Evolutionary conservation across 1,140 invertebrate species (phyloP), one percentile per base, ranked within the genome.

Genomic region (Bursaphelenchus mucronatus): DNA sequence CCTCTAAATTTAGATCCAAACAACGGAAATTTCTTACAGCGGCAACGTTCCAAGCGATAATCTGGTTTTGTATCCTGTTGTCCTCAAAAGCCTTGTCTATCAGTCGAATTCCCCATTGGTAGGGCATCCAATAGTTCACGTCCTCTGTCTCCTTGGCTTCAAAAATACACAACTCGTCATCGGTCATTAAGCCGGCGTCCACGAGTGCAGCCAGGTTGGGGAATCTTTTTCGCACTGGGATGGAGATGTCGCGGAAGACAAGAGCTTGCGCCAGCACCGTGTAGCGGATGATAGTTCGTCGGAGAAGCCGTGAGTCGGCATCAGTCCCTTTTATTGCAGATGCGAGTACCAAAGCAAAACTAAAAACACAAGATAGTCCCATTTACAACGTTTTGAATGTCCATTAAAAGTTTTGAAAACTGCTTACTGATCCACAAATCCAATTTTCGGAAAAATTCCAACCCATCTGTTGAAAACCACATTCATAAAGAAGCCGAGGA

Each of bases 241-340:
- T 61, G 9, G 66, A 70, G 64, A 74, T 71, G 63, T 76, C 72
- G 30, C 71, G 62, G 44, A 73, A 76, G 11, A 63, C 61, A 15
- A 63, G 19, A 39, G 62, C 61, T 65, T 63, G 61, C 7, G 61
- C 15, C 61, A 63, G 30, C 19, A 61, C 54, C 1, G 13, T 30
- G 54, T 63, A 63, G 11, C 61, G 57, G 39, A 63, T 40, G 11
- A 63, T 30, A 9, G 66, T 63, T n/a, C 61, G 61, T 58, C 21
- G 13, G 39, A 61, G 45, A 13, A 61, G n/a, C 13, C 58, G 58
- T 13, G 58, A 55, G 1, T 61, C 58, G 43, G 17, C 30, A 54
- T 61, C 58, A n/a, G 57, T 63, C 1, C 58, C 58, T 54, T 50
- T 15, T 3, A 61, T 44, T 6, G 15, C 45, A 1, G 58, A 15